Evolutionary conservation across 2,113 vertebrate species (phyloP).

Genomic region (Oreocharis arfaki): DNA sequence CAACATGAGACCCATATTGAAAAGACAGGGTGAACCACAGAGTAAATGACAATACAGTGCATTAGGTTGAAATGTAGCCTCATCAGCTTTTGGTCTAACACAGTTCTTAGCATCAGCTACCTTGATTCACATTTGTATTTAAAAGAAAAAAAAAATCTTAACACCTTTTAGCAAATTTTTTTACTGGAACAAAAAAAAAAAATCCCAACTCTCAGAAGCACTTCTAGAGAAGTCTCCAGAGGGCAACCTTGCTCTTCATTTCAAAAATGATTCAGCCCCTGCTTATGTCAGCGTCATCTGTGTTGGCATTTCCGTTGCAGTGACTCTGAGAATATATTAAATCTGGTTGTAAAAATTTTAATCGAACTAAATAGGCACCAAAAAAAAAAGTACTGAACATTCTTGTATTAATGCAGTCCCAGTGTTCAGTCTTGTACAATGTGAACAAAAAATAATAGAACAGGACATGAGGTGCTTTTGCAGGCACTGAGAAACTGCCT

Average conservation of each 20-base stretch:
- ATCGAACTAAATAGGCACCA: neutral
- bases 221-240: conserved; percentile 20
- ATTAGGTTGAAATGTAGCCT: neutral
- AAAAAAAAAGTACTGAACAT: neutral
- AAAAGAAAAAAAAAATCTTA: neutral
- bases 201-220: neutral
- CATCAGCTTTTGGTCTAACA: rapidly evolving
- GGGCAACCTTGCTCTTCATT: conserved; percentile 47
- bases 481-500: neutral
- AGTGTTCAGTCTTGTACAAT: neutral
- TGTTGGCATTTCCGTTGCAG: neutral
- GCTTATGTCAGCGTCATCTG: neutral
- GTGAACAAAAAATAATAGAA: neutral
- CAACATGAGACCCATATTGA: neutral
- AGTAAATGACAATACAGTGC: neutral
- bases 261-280: neutral
- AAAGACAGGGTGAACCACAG: neutral
- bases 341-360: neutral
- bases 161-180: neutral
- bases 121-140: neutral
- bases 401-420: neutral
- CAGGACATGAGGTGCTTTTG: neutral
- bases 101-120: neutral
- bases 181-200: neutral
- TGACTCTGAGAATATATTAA: neutral